These are phyloP conservation scores for Platanista minor DNA, from an alignment of 2,113 vertebrate species.

Conservation along the genomic window DNA sequence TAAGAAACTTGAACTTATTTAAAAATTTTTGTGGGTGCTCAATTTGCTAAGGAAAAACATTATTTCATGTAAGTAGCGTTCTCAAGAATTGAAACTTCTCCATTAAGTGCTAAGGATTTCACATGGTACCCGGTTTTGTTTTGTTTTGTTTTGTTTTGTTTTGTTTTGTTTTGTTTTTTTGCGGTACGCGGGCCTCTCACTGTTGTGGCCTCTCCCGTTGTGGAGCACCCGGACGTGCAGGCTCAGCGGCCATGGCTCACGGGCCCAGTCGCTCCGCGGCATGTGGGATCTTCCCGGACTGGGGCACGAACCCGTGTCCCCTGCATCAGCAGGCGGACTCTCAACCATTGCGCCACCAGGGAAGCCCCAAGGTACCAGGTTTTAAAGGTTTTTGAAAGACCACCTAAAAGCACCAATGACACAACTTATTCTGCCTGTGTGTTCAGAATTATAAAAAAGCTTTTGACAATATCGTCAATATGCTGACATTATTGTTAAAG, in stretches of 20 bases:
- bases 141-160: too few relatives aligned
- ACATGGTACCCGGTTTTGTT: constrained; percentile 9
- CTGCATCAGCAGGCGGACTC: too few relatives aligned
- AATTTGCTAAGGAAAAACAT: constrained; percentile 28
- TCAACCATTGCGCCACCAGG: too few relatives aligned
- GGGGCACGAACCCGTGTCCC: too few relatives aligned
- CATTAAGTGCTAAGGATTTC: constrained; percentile 46
- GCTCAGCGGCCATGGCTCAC: too few relatives aligned
- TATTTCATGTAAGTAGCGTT: constrained; percentile 29
- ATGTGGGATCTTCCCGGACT: too few relatives aligned
- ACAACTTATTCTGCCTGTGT: not conserved
- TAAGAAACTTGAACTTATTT: constrained; percentile 50
- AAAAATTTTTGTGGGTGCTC: constrained; percentile 9
- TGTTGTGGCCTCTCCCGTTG: too few relatives aligned
- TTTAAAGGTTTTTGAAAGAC: constrained; percentile 57
- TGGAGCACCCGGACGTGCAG: too few relatives aligned
- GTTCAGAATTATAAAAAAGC: constrained; percentile 51
- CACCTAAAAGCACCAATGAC: not conserved
- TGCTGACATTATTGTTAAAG: constrained; percentile 54
- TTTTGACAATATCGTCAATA: not conserved
- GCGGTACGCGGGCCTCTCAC: too few relatives aligned
- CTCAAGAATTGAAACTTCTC: constrained; percentile 46
- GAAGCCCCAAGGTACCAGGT: too few relatives aligned
- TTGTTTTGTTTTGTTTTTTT: too few relatives aligned
- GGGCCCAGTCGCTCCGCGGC: too few relatives aligned